Conservation (phyloP, 2,113 vertebrate genomes). For the Alethe diademata region DNA sequence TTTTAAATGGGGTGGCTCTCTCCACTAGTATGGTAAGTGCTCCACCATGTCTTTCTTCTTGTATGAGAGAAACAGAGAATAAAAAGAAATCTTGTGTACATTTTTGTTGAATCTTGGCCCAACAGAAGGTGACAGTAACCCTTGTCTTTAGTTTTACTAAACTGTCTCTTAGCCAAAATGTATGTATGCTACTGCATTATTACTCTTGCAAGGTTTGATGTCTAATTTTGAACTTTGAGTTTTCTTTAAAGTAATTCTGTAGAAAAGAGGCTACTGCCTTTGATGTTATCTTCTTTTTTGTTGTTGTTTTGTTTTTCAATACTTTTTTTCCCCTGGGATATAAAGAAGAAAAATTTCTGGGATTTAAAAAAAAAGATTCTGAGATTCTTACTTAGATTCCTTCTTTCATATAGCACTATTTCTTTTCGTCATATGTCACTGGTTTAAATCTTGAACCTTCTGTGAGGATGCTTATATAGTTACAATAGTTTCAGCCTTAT, state of each 20-base stretch:
- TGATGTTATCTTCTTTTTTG: not conserved
- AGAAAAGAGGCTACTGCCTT: not conserved
- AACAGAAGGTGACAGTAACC: not conserved
- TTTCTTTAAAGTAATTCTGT: constrained; percentile 8
- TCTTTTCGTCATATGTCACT: not conserved
- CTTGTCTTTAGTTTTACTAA: not conserved
- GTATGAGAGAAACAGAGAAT: not conserved
- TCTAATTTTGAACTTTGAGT: not conserved
- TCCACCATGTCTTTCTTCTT: not conserved
- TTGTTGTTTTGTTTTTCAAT: not conserved
- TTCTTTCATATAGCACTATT: not conserved
- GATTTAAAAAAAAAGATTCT: too few species aligned
- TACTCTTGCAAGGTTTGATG: not conserved
- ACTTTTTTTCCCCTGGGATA: not conserved
- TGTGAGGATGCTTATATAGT: not conserved
- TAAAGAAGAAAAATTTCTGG: not conserved
- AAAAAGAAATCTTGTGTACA: not conserved
- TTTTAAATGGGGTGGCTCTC: not conserved
- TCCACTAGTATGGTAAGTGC: not conserved
- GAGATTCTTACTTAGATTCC: not conserved
- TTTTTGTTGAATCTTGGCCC: not conserved
- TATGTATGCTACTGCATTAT: not conserved
- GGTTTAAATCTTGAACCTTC: not conserved
- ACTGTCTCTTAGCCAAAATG: not conserved
- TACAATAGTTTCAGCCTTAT: not conserved